Conservation (phyloP, 2,113 vertebrate genomes). For the Puntigrus tetrazona region DNA sequence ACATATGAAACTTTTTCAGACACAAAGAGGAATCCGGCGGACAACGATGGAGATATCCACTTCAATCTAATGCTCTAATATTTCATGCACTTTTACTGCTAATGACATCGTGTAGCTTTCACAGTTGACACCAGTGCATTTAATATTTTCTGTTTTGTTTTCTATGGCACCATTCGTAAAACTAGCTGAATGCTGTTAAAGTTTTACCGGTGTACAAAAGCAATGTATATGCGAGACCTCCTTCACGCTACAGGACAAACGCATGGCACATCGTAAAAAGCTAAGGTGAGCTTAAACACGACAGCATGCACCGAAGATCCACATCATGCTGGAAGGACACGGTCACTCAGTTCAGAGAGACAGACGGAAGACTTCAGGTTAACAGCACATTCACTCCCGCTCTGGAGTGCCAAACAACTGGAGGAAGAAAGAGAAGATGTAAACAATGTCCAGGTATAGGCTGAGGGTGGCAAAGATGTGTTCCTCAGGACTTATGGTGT, state of each 20-base stretch:
- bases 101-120: neutral
- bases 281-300: conserved; percentile 12
- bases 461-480: conserved; percentile 94
- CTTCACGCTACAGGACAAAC: conserved; percentile 14
- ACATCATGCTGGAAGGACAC: conserved; percentile 55
- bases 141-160: neutral
- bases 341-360: conserved; percentile 22
- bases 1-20: neutral
- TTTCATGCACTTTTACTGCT: neutral
- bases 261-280: conserved; percentile 23
- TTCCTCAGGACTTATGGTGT: conserved; percentile 88
- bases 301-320: conserved; percentile 13
- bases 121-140: neutral
- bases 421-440: conserved; percentile 92
- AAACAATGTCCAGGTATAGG: conserved; percentile 92
- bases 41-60: neutral
- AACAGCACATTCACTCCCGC: conserved; percentile 72
- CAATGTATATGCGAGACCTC: neutral
- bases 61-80: neutral
- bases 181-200: conserved; percentile 1
- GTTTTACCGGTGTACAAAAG: neutral
- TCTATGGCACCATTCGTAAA: neutral
- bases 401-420: conserved; percentile 85
- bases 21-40: neutral
- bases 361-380: neutral